Evolutionary conservation across 2,888 invertebrate genomes (phyloP).

Genomic region (Thymelicus lineola): DNA sequence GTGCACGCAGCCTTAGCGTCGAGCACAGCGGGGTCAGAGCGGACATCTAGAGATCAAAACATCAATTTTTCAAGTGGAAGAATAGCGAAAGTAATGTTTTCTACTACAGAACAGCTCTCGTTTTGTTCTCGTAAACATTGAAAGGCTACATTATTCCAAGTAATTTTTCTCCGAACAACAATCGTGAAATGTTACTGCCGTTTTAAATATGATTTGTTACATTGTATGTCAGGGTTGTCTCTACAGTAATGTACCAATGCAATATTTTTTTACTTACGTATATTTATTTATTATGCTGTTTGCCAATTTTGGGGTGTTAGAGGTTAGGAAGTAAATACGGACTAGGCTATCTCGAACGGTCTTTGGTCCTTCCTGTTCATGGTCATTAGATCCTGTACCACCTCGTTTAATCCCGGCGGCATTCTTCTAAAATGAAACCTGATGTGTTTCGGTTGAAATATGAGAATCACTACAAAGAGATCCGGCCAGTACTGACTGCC

Average conservation of each 20-base stretch:
- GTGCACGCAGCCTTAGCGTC: conserved; percentile 24
- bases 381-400: too few relatives aligned
- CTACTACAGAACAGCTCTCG: conserved; percentile 38
- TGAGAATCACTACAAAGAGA: too few relatives aligned
- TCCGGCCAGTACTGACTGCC: too few relatives aligned
- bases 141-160: conserved; percentile 47
- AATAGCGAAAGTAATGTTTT: conserved; percentile 43
- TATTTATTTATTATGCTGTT: not conserved
- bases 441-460: too few relatives aligned
- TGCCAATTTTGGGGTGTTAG: too few relatives aligned
- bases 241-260: not conserved
- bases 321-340: too few relatives aligned
- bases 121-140: conserved; percentile 40
- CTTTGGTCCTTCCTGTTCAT: too few relatives aligned
- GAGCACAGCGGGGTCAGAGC: conserved; percentile 14
- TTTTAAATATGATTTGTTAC: conserved; percentile 29
- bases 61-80: conserved; percentile 53
- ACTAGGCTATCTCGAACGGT: too few relatives aligned
- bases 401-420: too few relatives aligned
- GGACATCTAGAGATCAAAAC: conserved; percentile 34
- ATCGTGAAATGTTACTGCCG: conserved; percentile 35
- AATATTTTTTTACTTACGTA: not conserved
- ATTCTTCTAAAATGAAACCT: too few relatives aligned
- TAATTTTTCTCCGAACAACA: conserved; percentile 58
- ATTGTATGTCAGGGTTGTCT: conserved; percentile 12